A percentile compares a stretch with the other conserved stretches of the same genome.
Evolutionary conservation across 2,797 vertebrate species (phyloP).

Genomic region (Sternarchorhynchus goeldii): DNA sequence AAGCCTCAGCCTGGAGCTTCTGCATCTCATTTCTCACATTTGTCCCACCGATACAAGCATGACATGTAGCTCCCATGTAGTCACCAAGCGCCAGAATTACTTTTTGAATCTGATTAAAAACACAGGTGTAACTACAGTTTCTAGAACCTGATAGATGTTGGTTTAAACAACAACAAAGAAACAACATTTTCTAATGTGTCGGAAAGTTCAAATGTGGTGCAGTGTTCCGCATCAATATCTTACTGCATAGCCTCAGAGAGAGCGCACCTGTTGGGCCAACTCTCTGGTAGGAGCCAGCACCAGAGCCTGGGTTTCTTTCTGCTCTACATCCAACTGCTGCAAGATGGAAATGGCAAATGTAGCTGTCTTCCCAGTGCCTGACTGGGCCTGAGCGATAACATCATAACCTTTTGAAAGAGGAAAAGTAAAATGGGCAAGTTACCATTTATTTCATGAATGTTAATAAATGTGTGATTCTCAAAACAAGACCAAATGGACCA

Average conservation of each 20-base stretch:
- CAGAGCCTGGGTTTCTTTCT: constrained; percentile 87
- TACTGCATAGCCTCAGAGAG: constrained; percentile 40
- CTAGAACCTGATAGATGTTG: too few species aligned
- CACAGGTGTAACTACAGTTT: too few species aligned
- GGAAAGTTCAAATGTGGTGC: too few species aligned
- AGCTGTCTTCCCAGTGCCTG: constrained; percentile 89
- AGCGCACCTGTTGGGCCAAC: constrained; percentile 86
- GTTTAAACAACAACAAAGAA: too few species aligned
- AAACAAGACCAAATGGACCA: too few species aligned
- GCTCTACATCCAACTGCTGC: constrained; percentile 88
- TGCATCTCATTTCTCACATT: constrained; percentile 78
- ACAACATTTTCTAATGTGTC: too few species aligned
- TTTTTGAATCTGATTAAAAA: constrained; percentile 74
- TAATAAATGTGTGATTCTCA: too few species aligned
- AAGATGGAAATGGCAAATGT: constrained; percentile 92
- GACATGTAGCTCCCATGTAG: constrained; percentile 79
- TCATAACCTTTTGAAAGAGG: constrained; percentile 77
- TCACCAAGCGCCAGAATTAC: constrained; percentile 79
- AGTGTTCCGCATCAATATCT: not conserved
- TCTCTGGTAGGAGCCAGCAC: constrained; percentile 89
- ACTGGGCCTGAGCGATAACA: constrained; percentile 90
- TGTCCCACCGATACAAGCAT: constrained; percentile 79
- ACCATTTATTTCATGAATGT: too few species aligned
- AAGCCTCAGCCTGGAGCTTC: constrained; percentile 77
- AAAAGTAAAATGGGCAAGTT: not conserved